These are phyloP conservation scores for Anthopleura sola DNA, from an alignment of 64 coral and sea anemone genomes.

Conservation along the genomic window DNA sequence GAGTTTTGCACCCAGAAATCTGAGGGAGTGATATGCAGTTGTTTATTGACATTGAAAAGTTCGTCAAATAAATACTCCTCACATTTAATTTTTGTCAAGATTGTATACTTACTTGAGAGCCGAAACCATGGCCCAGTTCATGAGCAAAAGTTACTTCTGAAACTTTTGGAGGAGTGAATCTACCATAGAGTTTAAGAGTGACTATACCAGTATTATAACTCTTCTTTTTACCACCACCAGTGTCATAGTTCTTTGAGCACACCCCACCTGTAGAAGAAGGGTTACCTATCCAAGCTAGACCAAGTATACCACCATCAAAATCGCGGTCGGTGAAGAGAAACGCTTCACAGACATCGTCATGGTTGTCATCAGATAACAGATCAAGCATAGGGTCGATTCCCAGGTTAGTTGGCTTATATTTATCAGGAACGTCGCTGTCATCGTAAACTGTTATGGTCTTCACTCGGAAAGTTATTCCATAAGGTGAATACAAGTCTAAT, in stretches of 20 bases:
- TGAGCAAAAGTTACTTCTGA: conserved; percentile 97
- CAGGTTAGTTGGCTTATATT: conserved; percentile 55
- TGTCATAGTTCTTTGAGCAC: conserved; percentile 45
- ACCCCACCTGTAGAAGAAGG: conserved; percentile 65
- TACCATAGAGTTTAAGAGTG: conserved; percentile 78
- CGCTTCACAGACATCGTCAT: conserved; percentile 77
- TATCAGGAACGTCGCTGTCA: conserved; percentile 37
- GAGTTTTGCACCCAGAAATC: too few species aligned
- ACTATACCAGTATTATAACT: conserved; percentile 95
- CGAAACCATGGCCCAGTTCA: conserved; percentile 98
- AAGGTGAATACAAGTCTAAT: conserved; percentile 23
- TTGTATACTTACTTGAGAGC: conserved; percentile 71
- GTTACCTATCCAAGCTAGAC: conserved; percentile 92
- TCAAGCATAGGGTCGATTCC: conserved; percentile 76
- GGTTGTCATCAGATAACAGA: conserved; percentile 56
- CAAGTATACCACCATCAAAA: conserved; percentile 91
- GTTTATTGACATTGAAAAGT: too few species aligned
- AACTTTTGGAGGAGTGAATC: conserved; percentile 87
- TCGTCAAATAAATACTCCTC: too few species aligned
- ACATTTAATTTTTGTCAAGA: too few species aligned
- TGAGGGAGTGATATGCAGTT: too few species aligned
- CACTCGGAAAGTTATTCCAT: conserved; percentile 75
- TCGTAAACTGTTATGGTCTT: conserved; percentile 62
- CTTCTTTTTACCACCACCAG: conserved; percentile 42
- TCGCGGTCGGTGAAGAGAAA: conserved; percentile 95